A percentile compares a stretch with the other conserved stretches of the same genome.
Conservation (phyloP, 2,113 vertebrate species). For the Ammodytes marinus region DNA sequence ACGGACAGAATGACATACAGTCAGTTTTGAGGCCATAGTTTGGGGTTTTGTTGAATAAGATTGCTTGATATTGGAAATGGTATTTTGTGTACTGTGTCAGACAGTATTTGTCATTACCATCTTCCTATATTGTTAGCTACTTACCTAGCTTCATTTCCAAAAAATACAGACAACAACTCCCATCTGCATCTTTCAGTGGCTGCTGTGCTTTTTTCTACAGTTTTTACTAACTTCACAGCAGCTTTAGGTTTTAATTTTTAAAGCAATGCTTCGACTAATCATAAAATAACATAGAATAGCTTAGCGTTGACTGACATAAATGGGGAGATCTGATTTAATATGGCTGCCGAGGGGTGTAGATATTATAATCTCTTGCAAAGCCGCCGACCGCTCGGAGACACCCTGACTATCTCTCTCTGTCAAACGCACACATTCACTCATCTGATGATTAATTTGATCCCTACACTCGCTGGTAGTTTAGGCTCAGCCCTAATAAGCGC, state of each 20-base stretch:
- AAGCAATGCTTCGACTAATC: background rate
- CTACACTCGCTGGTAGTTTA: constrained; percentile 61
- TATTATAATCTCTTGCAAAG: constrained; percentile 42
- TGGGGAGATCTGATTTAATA: constrained; percentile 26
- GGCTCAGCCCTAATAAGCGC: constrained; percentile 63
- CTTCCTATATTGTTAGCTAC: background rate
- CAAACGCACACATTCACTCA: constrained; percentile 20
- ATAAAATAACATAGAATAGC: background rate
- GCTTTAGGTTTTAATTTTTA: background rate
- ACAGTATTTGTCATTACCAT: background rate
- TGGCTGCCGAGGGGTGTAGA: constrained; percentile 16
- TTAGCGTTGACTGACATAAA: constrained; percentile 32
- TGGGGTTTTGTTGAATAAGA: background rate
- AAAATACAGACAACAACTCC: background rate
- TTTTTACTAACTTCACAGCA: constrained; percentile 10
- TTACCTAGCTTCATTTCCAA: background rate
- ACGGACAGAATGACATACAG: no score
- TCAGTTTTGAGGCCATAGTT: background rate
- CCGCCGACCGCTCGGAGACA: constrained; percentile 1
- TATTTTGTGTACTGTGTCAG: background rate
- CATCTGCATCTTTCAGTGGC: background rate
- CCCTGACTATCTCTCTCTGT: background rate
- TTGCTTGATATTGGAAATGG: background rate
- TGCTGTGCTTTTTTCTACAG: constrained; percentile 5
- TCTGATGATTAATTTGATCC: constrained; percentile 57